Evolutionary conservation across 2,888 invertebrate species (phyloP).

Genomic region (Amaurobius ferox): DNA sequence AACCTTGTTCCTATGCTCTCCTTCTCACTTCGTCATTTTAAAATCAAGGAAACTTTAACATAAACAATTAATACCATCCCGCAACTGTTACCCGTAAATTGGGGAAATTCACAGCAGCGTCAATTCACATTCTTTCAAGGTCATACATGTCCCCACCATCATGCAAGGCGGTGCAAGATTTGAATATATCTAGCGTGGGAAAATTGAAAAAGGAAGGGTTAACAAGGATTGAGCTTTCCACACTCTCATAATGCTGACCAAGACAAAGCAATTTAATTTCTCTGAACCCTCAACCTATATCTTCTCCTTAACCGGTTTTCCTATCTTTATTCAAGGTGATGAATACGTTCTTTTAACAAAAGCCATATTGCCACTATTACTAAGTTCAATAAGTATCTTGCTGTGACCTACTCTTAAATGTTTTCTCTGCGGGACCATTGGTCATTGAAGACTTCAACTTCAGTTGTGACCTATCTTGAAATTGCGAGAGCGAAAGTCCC

Average conservation of each 20-base stretch:
- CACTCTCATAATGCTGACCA: not conserved
- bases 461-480: not conserved
- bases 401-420: not conserved
- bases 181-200: not conserved
- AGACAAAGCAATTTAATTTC: not conserved
- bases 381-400: not conserved
- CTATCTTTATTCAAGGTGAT: conserved; percentile 1
- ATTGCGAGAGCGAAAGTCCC: not conserved
- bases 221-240: not conserved
- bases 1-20: not conserved
- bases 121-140: not conserved
- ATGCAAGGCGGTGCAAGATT: not conserved
- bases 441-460: not conserved
- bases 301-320: not conserved
- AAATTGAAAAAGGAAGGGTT: not conserved
- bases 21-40: not conserved
- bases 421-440: not conserved
- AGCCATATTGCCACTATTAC: not conserved
- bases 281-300: not conserved
- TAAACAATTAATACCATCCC: conserved; percentile 8
- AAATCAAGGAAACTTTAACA: not conserved
- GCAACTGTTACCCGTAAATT: not conserved
- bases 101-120: not conserved
- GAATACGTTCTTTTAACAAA: not conserved
- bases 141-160: not conserved